These are phyloP conservation scores for Mesocricetus auratus DNA, from an alignment of 2,113 vertebrate species.

Conservation along the genomic window DNA sequence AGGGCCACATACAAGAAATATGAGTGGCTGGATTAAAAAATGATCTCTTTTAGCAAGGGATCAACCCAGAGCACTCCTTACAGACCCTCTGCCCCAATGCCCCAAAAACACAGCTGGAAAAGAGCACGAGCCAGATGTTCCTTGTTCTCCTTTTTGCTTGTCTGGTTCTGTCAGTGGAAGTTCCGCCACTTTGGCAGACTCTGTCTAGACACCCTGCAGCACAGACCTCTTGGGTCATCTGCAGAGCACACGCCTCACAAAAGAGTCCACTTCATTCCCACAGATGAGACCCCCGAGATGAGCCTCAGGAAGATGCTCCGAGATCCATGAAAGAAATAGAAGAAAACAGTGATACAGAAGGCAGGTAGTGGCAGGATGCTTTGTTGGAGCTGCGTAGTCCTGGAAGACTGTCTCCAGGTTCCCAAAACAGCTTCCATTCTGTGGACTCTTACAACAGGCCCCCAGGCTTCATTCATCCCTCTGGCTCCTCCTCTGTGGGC, in stretches of 20 bases:
- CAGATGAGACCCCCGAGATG: background rate
- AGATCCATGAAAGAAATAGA: background rate
- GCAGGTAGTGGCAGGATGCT: background rate
- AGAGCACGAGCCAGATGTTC: background rate
- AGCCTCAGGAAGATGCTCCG: background rate
- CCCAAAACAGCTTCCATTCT: background rate
- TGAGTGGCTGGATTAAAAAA: background rate
- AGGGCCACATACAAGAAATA: background rate
- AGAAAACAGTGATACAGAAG: background rate
- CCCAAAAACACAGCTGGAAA: background rate
- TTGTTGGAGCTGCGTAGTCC: background rate
- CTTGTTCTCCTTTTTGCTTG: background rate
- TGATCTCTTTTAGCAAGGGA: background rate
- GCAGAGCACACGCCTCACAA: rapidly evolving
- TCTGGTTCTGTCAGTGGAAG: background rate
- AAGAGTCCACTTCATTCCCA: background rate
- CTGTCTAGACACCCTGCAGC: background rate
- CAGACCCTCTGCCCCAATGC: background rate
- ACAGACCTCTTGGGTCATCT: background rate
- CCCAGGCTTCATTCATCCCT: background rate
- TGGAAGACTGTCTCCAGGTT: background rate
- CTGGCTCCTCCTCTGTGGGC: background rate
- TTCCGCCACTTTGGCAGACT: background rate
- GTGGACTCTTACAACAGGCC: background rate
- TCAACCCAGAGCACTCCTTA: background rate